Percentiles rank a stretch among this genome's conserved stretches.
These are phyloP conservation scores for Drosophila prolongata DNA, from an alignment of 2,888 invertebrate species.

Conservation along the genomic window DNA sequence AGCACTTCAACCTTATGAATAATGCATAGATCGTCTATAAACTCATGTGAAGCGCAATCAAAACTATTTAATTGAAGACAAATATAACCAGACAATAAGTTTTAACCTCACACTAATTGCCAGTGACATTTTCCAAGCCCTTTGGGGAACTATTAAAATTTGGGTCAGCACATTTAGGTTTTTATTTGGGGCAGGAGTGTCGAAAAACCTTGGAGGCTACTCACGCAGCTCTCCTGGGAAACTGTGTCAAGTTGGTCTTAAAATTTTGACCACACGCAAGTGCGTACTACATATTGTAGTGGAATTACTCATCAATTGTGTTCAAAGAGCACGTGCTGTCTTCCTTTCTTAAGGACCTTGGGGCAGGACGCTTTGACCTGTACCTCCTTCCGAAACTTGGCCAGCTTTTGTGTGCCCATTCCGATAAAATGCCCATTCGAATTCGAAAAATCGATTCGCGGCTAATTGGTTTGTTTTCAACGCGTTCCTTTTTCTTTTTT, in stretches of 20 bases:
- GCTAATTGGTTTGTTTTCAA: constrained; percentile 63
- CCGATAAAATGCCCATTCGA: constrained; percentile 42
- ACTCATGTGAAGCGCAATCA: not conserved
- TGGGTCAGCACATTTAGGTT: constrained; percentile 21
- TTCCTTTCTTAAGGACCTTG: constrained; percentile 32
- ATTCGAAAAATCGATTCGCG: constrained; percentile 67
- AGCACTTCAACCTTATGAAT: constrained; percentile 9
- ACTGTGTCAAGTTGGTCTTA: constrained; percentile 65
- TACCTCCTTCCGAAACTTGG: constrained; percentile 9
- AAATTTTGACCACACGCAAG: constrained; percentile 56
- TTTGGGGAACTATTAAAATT: constrained; percentile 29
- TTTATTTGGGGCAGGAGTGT: constrained; percentile 7
- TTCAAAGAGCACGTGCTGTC: constrained; percentile 58
- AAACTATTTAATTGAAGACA: constrained; percentile 6
- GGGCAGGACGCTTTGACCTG: constrained; percentile 57
- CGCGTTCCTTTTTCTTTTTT: constrained; percentile 22
- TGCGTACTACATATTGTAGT: constrained; percentile 3
- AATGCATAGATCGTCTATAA: constrained; percentile 18
- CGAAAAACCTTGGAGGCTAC: constrained; percentile 23
- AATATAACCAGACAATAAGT: constrained; percentile 2
- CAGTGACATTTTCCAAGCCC: constrained; percentile 29
- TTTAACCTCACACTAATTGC: constrained; percentile 32
- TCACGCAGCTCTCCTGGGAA: constrained; percentile 42
- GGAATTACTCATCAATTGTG: constrained; percentile 26
- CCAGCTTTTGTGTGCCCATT: constrained; percentile 31